Evolutionary conservation across 2,113 vertebrate genomes (phyloP), one percentile per base, ranked within the genome.

Genomic region (Pagrus major): DNA sequence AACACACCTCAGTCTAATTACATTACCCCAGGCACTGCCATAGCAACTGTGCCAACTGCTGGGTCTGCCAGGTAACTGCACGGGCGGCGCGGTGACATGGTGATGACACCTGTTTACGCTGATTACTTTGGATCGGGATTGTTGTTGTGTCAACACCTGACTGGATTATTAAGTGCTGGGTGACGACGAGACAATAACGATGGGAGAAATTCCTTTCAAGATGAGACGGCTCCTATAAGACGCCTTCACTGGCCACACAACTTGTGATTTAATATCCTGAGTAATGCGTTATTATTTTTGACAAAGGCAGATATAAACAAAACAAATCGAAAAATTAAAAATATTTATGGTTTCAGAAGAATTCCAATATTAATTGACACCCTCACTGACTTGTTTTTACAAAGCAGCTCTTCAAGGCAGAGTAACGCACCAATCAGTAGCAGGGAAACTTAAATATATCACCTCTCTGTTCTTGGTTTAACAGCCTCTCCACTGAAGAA

Each of bases 11-110:
- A 33, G 42, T 84, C 73, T 89, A 78, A 88, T 84, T 69, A 79
- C 83, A 89, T 91, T 81, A 93, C 73, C 85, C 74, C 84, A 47
- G 75, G 18, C 41, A 83, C 89, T 84, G 84, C 90, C 86, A 91
- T 88, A 86, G 91, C 84, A 92, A 94, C 91, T 41, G 89, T 83
- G 89, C 88, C 86, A 90, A 85, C 59, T 77, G 85, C 71, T 71
- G 73, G 75, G 66, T 81, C 75, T 89, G 91, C 76, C 77, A 85
- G 87, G 63, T 61, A 85, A 69, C 78, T 59, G 75, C 81, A 77
- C 71, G 60, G 83, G 78, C 63, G 74, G 61, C 80, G 5, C 33
- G 25, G 25, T n/a, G 78, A 84, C 82, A 75, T 3, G 69, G 49
- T 15, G 87, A 80, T 37, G 67, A 85, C 76, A 88, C 73, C 72